Conservation (phyloP, 1,140 invertebrate genomes). For the Cydia strobilella region DNA sequence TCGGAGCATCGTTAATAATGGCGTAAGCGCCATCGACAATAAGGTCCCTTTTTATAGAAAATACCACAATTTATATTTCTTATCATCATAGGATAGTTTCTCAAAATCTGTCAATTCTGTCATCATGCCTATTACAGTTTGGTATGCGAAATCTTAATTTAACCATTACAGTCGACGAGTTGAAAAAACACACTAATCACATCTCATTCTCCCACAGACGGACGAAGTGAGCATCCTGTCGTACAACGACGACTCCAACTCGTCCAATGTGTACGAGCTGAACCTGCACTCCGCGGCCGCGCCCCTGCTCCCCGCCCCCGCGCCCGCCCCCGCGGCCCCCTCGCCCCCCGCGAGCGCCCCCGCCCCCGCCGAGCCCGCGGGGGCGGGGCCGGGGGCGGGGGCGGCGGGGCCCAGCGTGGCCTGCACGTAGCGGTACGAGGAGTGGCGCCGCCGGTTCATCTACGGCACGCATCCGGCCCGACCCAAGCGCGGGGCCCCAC, state of each 20-base stretch:
- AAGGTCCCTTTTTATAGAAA: no score
- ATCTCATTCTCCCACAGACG: constrained; percentile 45
- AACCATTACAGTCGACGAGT: no score
- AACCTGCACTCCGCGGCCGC: constrained; percentile 53
- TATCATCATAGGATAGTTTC: no score
- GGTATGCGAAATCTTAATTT: no score
- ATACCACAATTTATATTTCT: no score
- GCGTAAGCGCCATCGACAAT: no score
- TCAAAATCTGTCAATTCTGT: no score
- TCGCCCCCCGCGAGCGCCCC: no score
- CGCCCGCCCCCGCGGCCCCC: constrained; percentile 31
- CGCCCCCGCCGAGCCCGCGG: neutral
- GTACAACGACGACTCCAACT: constrained; percentile 77
- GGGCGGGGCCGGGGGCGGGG: neutral
- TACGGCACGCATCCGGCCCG: neutral
- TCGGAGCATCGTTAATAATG: no score
- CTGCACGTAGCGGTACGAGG: constrained; percentile 75
- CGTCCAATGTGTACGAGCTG: constrained; percentile 67
- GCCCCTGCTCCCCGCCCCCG: constrained; percentile 33
- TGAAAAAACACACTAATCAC: no score
- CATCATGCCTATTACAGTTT: no score
- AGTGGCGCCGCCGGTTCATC: constrained; percentile 51
- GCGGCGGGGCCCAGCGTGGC: constrained; percentile 52
- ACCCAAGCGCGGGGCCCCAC: neutral
- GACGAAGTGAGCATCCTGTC: constrained; percentile 71